A percentile compares a stretch with the other conserved stretches of the same genome.
These are phyloP conservation scores for Oceanites oceanicus DNA, from an alignment of 2,113 vertebrate species.

Conservation along the genomic window DNA sequence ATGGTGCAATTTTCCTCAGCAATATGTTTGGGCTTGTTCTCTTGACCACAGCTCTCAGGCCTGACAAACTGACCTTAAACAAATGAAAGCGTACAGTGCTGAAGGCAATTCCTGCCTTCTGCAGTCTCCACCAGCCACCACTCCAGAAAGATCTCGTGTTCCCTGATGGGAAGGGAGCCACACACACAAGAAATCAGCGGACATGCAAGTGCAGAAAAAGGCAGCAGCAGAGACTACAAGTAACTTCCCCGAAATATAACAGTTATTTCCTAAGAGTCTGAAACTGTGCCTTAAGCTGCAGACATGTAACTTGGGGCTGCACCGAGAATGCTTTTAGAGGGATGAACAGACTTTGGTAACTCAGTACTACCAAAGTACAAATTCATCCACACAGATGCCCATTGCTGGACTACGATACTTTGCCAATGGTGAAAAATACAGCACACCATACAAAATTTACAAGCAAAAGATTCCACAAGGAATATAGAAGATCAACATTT, in stretches of 20 bases:
- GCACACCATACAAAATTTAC: neutral
- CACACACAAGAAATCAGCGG: neutral
- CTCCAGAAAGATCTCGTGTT: neutral
- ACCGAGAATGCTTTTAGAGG: neutral
- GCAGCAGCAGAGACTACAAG: neutral
- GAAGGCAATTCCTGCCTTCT: neutral
- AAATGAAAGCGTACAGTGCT: fast-evolving
- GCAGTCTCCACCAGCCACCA: neutral
- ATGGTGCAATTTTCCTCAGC: neutral
- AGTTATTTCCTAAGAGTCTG: neutral
- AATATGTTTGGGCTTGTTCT: neutral
- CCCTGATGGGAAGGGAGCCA: neutral
- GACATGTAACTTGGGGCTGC: neutral
- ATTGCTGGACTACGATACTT: neutral
- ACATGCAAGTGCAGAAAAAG: neutral
- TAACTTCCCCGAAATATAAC: neutral
- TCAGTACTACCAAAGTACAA: neutral
- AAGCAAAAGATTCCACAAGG: neutral
- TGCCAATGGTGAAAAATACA: neutral
- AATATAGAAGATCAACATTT: neutral
- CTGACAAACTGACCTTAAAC: neutral
- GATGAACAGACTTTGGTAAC: neutral
- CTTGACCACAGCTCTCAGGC: neutral
- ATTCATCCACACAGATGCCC: neutral
- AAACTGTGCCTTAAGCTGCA: neutral